Conservation (phyloP, 1,140 invertebrate species). For the Magallana angulata region DNA sequence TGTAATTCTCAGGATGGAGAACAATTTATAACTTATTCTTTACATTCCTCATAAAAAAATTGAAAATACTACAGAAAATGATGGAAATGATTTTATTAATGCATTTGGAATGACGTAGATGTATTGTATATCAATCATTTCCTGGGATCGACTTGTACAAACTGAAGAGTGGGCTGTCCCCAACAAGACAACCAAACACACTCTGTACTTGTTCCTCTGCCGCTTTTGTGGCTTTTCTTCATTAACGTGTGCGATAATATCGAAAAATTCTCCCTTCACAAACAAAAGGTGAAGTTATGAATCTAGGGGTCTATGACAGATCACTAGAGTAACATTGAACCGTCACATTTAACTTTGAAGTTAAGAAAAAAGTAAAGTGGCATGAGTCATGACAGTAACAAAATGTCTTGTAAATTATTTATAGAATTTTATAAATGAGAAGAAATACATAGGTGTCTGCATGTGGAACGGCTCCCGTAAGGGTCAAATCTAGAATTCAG, state of each 20-base stretch:
- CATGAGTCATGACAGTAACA: constrained; percentile 23
- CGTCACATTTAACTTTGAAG: constrained; percentile 1
- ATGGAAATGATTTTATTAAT: not conserved
- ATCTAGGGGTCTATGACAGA: not conserved
- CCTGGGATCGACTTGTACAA: not conserved
- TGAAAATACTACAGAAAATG: not conserved
- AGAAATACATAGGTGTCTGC: constrained; percentile 23
- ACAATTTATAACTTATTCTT: not conserved
- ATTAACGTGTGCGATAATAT: not conserved
- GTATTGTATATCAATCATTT: constrained; percentile 26
- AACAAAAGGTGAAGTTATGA: constrained; percentile 30
- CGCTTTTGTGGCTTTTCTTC: not conserved
- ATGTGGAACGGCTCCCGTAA: not conserved
- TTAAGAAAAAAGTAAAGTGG: constrained; percentile 20
- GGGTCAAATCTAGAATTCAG: not conserved
- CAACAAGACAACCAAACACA: constrained; percentile 21
- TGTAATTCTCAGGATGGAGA: not conserved
- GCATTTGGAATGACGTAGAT: not conserved
- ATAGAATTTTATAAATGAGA: constrained; percentile 26
- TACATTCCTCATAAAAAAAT: not conserved
- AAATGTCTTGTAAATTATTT: constrained; percentile 6
- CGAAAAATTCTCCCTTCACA: constrained; percentile 16
- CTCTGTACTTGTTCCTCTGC: not conserved
- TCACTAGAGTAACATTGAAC: constrained; percentile 21
- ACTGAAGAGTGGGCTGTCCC: constrained; percentile 1